Percentiles rank a stretch among this genome's conserved stretches.
Evolutionary conservation across 2,888 invertebrate species (phyloP).

Genomic region (Monochamus alternatus): DNA sequence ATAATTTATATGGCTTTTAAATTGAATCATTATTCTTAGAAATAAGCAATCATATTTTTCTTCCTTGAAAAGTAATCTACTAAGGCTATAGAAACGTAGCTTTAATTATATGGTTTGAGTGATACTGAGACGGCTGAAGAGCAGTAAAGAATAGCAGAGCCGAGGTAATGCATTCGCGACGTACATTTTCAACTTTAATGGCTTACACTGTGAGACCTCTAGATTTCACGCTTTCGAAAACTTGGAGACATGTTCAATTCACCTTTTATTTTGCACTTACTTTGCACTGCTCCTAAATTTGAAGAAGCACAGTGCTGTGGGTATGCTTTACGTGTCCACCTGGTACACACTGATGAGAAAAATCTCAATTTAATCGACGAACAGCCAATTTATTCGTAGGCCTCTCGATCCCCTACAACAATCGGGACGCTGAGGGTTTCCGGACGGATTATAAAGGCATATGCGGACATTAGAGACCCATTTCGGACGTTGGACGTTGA

Average conservation of each 20-base stretch:
- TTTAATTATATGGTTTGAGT: slow-evolving; percentile 14
- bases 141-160: slow-evolving; percentile 14
- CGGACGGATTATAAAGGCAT: slow-evolving; percentile 40
- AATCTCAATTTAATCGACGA: slow-evolving; percentile 2
- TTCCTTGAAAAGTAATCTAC: background rate
- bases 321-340: too few relatives aligned
- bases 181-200: slow-evolving; percentile 29
- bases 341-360: too few relatives aligned
- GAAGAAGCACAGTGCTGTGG: too few relatives aligned
- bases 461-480: slow-evolving; percentile 47
- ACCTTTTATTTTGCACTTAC: slow-evolving; percentile 5
- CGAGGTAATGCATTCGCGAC: slow-evolving; percentile 22
- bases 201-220: background rate
- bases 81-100: slow-evolving; percentile 6
- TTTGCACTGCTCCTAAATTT: too few relatives aligned
- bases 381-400: slow-evolving; percentile 13
- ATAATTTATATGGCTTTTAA: too few relatives aligned
- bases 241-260: background rate
- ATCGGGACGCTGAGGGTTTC: slow-evolving; percentile 34
- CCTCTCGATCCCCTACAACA: slow-evolving; percentile 27
- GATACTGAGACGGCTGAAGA: slow-evolving; percentile 7
- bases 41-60: too few relatives aligned
- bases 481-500: slow-evolving; percentile 48
- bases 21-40: too few relatives aligned
- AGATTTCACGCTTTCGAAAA: slow-evolving; percentile 26